Percentiles rank a stretch among this genome's conserved stretches.
Conservation (phyloP, 2,888 invertebrate species). For the Drosophila fungiperda region DNA sequence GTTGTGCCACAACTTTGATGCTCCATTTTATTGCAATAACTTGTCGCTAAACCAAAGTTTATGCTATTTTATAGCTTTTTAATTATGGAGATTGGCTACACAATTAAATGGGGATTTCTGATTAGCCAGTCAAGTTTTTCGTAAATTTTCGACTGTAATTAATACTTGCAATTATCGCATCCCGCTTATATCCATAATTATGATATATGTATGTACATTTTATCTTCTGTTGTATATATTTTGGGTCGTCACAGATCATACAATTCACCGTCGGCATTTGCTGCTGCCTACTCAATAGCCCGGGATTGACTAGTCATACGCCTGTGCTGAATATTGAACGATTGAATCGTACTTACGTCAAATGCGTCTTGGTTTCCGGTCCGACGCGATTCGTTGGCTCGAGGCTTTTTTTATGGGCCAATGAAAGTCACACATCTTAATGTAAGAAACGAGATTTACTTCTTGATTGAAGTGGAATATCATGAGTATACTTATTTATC, state of each 20-base stretch:
- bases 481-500: not conserved
- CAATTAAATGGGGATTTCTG: not conserved
- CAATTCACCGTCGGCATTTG: slow-evolving; percentile 24
- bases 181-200: not conserved
- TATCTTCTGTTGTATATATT: slow-evolving; percentile 4
- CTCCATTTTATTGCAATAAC: not conserved
- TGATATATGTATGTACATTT: not conserved
- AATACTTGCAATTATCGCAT: not conserved
- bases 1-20: not conserved
- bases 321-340: slow-evolving; percentile 40
- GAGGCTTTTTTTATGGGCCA: slow-evolving; percentile 19
- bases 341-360: slow-evolving; percentile 48
- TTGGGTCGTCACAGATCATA: slow-evolving; percentile 22
- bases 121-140: not conserved
- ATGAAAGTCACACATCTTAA: slow-evolving; percentile 26
- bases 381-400: slow-evolving; percentile 12
- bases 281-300: slow-evolving; percentile 29
- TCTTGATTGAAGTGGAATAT: not conserved
- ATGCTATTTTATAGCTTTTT: not conserved
- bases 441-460: slow-evolving; percentile 3
- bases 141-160: not conserved
- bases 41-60: not conserved
- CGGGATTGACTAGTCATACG: slow-evolving; percentile 9
- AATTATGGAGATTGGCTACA: not conserved
- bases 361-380: slow-evolving; percentile 46